Evolutionary conservation across 2,888 invertebrate species (phyloP).

Genomic region (Drosophila suboccidentalis): DNA sequence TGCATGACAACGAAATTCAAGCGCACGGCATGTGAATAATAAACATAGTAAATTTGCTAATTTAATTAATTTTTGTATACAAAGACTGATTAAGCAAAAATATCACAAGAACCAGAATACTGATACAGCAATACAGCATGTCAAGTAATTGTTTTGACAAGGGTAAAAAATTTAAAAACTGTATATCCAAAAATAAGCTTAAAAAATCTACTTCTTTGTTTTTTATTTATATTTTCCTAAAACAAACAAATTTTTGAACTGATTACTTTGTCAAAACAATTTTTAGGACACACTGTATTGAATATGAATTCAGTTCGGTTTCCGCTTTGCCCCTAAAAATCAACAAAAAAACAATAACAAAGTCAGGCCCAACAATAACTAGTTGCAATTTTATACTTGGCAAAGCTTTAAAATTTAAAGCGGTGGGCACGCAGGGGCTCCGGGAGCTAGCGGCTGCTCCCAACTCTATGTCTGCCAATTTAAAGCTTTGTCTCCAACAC

Average conservation of each 20-base stretch:
- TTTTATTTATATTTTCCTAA: no score
- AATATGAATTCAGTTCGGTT: slow-evolving; percentile 35
- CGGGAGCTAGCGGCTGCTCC: no score
- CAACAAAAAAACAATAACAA: slow-evolving; percentile 12
- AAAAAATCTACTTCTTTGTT: no score
- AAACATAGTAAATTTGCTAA: slow-evolving; percentile 67
- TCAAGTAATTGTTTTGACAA: slow-evolving; percentile 1
- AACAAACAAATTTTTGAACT: background rate
- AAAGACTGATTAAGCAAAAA: slow-evolving; percentile 74
- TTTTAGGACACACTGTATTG: background rate
- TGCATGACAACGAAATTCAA: slow-evolving; percentile 50
- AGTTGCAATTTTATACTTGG: slow-evolving; percentile 66
- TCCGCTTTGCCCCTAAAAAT: slow-evolving; percentile 21
- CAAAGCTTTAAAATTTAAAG: slow-evolving; percentile 56
- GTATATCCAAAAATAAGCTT: background rate
- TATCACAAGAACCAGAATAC: slow-evolving; percentile 40
- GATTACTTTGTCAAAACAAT: background rate
- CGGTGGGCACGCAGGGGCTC: no score
- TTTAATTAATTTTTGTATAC: slow-evolving; percentile 74
- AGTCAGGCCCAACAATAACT: slow-evolving; percentile 50
- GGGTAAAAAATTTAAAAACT: background rate
- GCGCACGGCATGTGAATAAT: slow-evolving; percentile 42
- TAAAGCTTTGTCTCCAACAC: slow-evolving; percentile 47
- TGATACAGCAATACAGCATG: background rate
- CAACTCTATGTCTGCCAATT: background rate